Base-by-base conservation (phyloP, 2,113 vertebrate species). In the Solea solea region DNA sequence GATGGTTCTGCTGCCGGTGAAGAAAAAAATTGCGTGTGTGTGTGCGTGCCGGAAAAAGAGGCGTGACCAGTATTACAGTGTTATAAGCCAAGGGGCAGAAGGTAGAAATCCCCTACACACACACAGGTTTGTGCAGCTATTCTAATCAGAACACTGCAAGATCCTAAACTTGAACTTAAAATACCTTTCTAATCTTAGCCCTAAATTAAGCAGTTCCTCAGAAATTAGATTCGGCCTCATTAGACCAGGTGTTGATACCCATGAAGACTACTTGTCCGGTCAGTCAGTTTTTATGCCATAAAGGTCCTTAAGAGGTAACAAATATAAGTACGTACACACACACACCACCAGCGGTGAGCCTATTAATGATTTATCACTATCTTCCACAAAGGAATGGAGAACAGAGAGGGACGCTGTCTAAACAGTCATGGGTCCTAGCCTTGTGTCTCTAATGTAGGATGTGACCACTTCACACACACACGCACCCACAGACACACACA, bases 341-440 rank as follows among this genome's bases (percentile, higher is more conserved):
- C 58, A 60, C 41, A 66, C 3, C 45, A 48, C 21, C 21, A 28
- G 46, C 69, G 68, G 55, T 77, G 72, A 77, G 60, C 53, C 58
- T 72, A 89, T 92, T 81, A 88, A 89, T 87, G 73, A 91, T 91
- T 89, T 84, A 91, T 84, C 56, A 75, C 76, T 84, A 77, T 88
- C 83, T 85, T 77, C 66, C 83, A 84, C 83, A 80, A 82, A 85
- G 80, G 75, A 83, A 64, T 76, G 55, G 45, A 85, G 74, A 88
- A 85, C 80, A 82, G 77, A 86, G 63, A 53, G 72, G 74, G 65
- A 70, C 63, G 78, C 64, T 34, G 34, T 60, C 58, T 57, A 55
- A 81, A 79, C 53, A 65, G 76, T 82, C 73, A 78, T 77, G 70
- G 78, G 82, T 86, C 82, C 25, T 74, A 79, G 73, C 80, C 76